A percentile compares a stretch with the other conserved stretches of the same genome.
Conservation (phyloP, 2,888 invertebrate genomes). For the Caenorhabditis sp. region DNA sequence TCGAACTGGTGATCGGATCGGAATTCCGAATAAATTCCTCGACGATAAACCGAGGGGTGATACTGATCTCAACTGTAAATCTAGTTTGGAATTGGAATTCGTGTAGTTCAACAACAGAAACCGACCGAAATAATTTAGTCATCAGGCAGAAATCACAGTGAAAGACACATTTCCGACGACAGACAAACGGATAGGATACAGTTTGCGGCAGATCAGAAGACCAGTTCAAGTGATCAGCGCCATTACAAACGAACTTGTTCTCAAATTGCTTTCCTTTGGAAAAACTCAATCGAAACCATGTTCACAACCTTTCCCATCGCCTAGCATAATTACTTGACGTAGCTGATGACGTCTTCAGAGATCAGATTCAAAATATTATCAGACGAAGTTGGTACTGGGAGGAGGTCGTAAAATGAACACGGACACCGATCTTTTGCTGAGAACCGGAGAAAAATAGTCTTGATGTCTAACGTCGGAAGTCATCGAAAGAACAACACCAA, state of each 20-base stretch:
- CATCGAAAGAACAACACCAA: too few species aligned
- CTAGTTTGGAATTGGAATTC: conserved; percentile 9
- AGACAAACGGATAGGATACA: background rate
- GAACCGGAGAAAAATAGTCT: background rate
- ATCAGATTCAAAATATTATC: conserved; percentile 12
- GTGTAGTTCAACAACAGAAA: conserved; percentile 4
- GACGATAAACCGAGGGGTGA: too few species aligned
- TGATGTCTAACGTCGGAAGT: background rate
- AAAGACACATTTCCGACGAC: too few species aligned
- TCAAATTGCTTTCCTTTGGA: too few species aligned
- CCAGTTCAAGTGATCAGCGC: background rate
- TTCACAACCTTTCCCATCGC: too few species aligned
- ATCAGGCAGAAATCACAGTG: background rate
- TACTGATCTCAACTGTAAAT: background rate
- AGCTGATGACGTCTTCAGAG: background rate
- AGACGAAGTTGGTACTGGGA: background rate
- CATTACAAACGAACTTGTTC: background rate
- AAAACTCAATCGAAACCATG: too few species aligned
- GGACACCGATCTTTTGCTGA: background rate
- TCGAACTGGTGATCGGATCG: conserved; percentile 1
- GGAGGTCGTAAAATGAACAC: background rate
- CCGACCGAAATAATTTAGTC: background rate
- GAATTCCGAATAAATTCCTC: too few species aligned
- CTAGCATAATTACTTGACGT: background rate
- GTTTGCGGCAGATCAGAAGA: background rate